A percentile compares a stretch with the other conserved stretches of the same genome.
phyloP scores from a whole-genome alignment of 2,797 vertebrate genomes.

The Epinephelus malabaricus region DNA sequence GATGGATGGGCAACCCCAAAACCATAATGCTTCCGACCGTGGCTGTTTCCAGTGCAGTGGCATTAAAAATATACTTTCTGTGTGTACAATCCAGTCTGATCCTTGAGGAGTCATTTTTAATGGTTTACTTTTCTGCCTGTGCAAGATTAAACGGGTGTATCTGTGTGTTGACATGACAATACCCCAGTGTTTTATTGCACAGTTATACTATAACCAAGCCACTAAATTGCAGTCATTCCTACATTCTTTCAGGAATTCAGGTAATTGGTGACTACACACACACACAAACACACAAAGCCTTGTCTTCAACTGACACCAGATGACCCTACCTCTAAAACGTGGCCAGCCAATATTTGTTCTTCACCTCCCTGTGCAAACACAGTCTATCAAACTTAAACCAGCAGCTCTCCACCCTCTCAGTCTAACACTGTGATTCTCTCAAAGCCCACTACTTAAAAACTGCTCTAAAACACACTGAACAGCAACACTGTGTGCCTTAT shows the following conservation, averaged over 20 bases:
- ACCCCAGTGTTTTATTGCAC: not conserved
- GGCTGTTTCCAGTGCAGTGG: too few relatives aligned
- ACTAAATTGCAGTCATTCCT: not conserved
- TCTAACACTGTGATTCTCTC: not conserved
- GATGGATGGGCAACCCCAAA: too few relatives aligned
- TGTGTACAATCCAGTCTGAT: not conserved
- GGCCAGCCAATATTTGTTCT: conserved; percentile 55
- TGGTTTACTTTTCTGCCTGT: not conserved
- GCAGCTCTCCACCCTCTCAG: conserved; percentile 2
- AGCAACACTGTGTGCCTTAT: not conserved
- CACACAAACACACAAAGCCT: conserved; percentile 29
- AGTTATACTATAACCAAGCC: not conserved
- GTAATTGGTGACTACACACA: conserved; percentile 1
- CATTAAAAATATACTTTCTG: too few relatives aligned
- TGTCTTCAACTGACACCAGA: conserved; percentile 39
- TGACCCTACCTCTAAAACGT: conserved; percentile 37
- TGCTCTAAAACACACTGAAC: not conserved
- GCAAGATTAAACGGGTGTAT: not conserved
- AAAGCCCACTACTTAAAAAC: not conserved
- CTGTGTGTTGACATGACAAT: not conserved
- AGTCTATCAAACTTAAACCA: conserved; percentile 11
- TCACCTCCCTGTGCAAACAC: conserved; percentile 58
- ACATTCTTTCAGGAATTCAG: not conserved
- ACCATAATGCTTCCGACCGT: too few relatives aligned
- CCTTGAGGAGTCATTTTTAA: not conserved